Base-by-base conservation (phyloP, 53 echinoderm and acorn worm species). In the Crossaster papposus region DNA sequence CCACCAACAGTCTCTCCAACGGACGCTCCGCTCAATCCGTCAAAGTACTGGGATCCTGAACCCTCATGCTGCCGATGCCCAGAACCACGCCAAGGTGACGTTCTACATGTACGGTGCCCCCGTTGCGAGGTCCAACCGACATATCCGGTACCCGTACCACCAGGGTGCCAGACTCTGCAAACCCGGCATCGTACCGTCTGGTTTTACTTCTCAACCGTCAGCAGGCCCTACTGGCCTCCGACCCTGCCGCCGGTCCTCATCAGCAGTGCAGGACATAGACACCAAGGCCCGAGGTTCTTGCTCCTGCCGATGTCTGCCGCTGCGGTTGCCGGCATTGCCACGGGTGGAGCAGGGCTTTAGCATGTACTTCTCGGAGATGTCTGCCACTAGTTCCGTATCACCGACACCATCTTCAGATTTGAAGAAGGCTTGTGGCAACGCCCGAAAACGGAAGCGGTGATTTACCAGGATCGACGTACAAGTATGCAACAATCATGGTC, bases 321-420 rank as follows among this genome's bases (percentile, higher is more conserved):
- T 84, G 53, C 23, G 53, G 15, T 51, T 84, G 31, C 84, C 84
- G 2, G 84, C 71, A 18, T 72, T 84, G 30, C 84, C 84, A 20
- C 84, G 84, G 31, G 51, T 51, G 38, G 14, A 54, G 53, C 84
- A 72, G 11, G 84, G 84, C 31, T 84, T 84, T 72, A 84, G 84
- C 52, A 3, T 84, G 22, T 84, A 84, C 84, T 84, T 72, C 84
- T 84, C 84, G 2, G 84, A 84, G 84, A 84, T 84, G 84, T 84
- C 84, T 30, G 31, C 26, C 0, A 30, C 84, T 30, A 84, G 84
- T 44, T 84, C 84, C 18, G 26, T 72, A 18, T 78, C 78, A 50
- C 84, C 84, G 37, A 72, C 72, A 9, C 84, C 72, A 51, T 72
- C 84, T 31, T 29, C 71, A 15, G 54, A 73, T 24, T 72, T 23